These are phyloP conservation scores for Pandemis heparana DNA, from an alignment of 2,888 invertebrate genomes.

Conservation along the genomic window DNA sequence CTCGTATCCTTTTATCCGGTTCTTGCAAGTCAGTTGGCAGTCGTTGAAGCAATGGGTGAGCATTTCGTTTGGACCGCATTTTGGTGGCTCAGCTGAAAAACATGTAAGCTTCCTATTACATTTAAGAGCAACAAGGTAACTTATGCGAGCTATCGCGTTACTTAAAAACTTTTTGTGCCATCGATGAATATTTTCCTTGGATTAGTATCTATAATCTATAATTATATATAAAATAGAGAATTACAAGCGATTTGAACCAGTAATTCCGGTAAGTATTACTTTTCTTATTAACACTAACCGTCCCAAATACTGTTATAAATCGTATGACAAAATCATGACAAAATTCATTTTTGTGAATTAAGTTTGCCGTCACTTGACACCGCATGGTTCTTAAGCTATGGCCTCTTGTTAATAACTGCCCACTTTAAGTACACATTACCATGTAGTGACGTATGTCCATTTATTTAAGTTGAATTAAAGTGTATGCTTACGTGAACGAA, in stretches of 20 bases:
- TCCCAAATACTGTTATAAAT: too few species aligned
- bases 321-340: too few species aligned
- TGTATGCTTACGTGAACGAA: conserved; percentile 3
- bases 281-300: too few species aligned
- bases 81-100: conserved; percentile 9
- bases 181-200: too few species aligned
- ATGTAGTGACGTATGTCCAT: background rate
- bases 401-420: background rate
- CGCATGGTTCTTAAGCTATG: background rate
- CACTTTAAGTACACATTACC: background rate
- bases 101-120: background rate
- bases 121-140: too few species aligned
- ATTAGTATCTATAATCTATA: too few species aligned
- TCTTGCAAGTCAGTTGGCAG: conserved; percentile 25
- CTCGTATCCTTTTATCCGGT: conserved; percentile 20
- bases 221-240: too few species aligned
- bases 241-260: too few species aligned
- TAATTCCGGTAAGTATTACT: too few species aligned
- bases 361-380: background rate
- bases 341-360: background rate
- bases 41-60: conserved; percentile 18
- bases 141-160: too few species aligned
- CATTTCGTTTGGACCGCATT: conserved; percentile 30
- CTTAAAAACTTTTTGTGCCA: too few species aligned
- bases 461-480: background rate